A percentile compares a stretch with the other conserved stretches of the same genome.
Conservation (phyloP, 2,797 vertebrate species). For the Enteromius fasciolatus region DNA sequence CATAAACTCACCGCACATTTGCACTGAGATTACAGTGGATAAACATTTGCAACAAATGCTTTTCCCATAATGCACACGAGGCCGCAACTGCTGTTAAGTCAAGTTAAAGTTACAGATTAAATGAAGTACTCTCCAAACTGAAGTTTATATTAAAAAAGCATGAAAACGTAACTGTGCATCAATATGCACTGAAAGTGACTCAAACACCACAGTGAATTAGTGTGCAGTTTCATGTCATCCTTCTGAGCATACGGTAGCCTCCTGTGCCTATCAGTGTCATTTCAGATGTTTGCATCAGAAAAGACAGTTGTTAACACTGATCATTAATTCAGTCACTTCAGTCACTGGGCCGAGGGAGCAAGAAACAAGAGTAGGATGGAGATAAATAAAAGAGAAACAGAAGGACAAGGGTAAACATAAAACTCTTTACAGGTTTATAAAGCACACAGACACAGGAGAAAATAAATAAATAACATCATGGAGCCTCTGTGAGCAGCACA, state of each 20-base stretch:
- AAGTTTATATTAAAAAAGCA: not conserved
- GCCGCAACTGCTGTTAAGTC: not conserved
- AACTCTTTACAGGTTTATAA: constrained; percentile 16
- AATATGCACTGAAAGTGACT: not conserved
- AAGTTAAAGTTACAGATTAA: not conserved
- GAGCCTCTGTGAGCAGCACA: not conserved
- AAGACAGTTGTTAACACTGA: not conserved
- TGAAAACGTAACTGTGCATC: not conserved
- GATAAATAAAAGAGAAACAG: constrained; percentile 1
- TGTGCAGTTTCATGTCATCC: not conserved
- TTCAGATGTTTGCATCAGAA: constrained; percentile 2
- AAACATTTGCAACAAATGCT: not conserved
- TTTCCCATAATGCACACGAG: not conserved
- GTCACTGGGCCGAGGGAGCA: not conserved
- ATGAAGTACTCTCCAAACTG: not conserved
- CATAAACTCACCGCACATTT: not conserved
- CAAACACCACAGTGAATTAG: not conserved
- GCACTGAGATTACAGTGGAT: not conserved
- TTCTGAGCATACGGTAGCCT: not conserved
- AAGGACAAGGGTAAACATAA: not conserved
- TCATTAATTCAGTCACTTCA: constrained; percentile 17
- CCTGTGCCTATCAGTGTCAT: not conserved
- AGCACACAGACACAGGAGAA: not conserved
- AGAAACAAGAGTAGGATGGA: constrained; percentile 6
- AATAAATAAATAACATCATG: constrained; percentile 7